These are phyloP conservation scores for Blera fallax DNA, from an alignment of 2,888 invertebrate species.

Conservation along the genomic window DNA sequence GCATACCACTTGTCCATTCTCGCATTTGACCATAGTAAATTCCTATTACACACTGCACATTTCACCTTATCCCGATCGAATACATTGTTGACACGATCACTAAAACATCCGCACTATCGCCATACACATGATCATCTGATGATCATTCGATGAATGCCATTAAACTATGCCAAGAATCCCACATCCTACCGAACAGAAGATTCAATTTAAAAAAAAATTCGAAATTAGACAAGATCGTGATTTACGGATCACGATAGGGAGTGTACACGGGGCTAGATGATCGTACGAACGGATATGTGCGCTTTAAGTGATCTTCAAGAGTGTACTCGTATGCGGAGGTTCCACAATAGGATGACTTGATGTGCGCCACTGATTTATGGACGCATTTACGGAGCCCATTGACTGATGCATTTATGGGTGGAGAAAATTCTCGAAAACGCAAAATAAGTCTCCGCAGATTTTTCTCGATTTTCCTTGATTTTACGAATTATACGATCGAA, in stretches of 20 bases:
- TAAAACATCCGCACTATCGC: background rate
- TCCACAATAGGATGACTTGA: slow-evolving; percentile 26
- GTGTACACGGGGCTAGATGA: slow-evolving; percentile 18
- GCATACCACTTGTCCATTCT: slow-evolving; percentile 23
- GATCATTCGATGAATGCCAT: slow-evolving; percentile 52
- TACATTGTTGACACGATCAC: slow-evolving; percentile 32
- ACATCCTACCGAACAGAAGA: slow-evolving; percentile 28
- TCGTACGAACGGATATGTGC: background rate
- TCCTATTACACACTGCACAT: slow-evolving; percentile 17
- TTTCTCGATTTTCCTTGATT: slow-evolving; percentile 13
- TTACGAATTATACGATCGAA: background rate
- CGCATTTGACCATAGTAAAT: slow-evolving; percentile 49
- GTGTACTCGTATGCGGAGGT: no score
- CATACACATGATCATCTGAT: slow-evolving; percentile 37
- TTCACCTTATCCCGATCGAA: slow-evolving; percentile 25
- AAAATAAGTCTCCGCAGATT: slow-evolving; percentile 50
- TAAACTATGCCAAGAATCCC: slow-evolving; percentile 78
- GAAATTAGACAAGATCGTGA: slow-evolving; percentile 81
- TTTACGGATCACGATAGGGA: slow-evolving; percentile 77
- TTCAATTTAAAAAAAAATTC: slow-evolving; percentile 68
- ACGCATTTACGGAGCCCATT: slow-evolving; percentile 57
- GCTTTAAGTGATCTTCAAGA: no score
- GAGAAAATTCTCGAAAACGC: slow-evolving; percentile 14
- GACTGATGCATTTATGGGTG: slow-evolving; percentile 67
- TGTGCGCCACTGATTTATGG: slow-evolving; percentile 73